Evolutionary conservation across 2,888 invertebrate species (phyloP).

Genomic region (Seira ritae): DNA sequence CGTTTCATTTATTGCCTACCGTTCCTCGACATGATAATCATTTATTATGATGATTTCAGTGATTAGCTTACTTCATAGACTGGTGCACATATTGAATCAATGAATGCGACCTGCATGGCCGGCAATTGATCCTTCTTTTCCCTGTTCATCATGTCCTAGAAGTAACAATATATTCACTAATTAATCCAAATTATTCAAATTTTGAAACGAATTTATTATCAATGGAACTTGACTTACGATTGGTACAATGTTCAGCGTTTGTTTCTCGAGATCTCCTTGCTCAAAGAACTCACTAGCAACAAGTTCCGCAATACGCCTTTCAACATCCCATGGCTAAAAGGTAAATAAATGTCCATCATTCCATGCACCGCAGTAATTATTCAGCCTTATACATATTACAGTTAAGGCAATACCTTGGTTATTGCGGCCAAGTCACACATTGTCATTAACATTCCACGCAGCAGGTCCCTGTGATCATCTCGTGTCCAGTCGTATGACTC

Average conservation of each 20-base stretch:
- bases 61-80: constrained; percentile 88
- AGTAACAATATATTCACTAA: constrained; percentile 61
- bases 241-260: constrained; percentile 76
- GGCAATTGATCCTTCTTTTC: constrained; percentile 96
- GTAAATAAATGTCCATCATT: too few relatives aligned
- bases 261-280: constrained; percentile 77
- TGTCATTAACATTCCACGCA: constrained; percentile 96
- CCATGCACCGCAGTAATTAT: too few relatives aligned
- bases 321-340: constrained; percentile 66
- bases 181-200: constrained; percentile 15
- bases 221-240: constrained; percentile 75
- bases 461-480: constrained; percentile 86
- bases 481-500: constrained; percentile 82
- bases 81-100: constrained; percentile 95
- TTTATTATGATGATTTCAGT: neutral
- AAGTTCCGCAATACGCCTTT: constrained; percentile 76
- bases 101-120: constrained; percentile 96
- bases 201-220: neutral
- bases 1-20: constrained; percentile 12
- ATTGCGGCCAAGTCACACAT: constrained; percentile 96
- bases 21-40: too few relatives aligned
- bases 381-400: too few relatives aligned
- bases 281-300: constrained; percentile 77
- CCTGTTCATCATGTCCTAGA: constrained; percentile 94
- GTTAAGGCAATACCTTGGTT: too few relatives aligned